Evolutionary conservation across 2,797 vertebrate genomes (phyloP).

Genomic region (Emys orbicularis): DNA sequence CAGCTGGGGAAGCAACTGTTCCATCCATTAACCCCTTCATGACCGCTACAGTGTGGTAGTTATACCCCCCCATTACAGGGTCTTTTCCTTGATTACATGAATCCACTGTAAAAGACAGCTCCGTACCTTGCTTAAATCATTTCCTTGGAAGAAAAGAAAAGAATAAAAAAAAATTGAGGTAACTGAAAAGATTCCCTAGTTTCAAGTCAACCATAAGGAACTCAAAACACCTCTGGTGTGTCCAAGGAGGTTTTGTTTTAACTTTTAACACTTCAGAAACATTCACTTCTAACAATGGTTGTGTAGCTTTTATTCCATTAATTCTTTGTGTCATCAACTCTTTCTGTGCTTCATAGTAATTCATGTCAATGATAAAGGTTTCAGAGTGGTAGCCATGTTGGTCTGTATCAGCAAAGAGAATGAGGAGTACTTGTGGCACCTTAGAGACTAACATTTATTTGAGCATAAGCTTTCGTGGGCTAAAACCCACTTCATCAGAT

Average conservation of each 20-base stretch:
- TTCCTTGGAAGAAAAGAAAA: background rate
- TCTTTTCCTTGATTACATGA: background rate
- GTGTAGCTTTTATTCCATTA: background rate
- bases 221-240: background rate
- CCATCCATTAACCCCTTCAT: background rate
- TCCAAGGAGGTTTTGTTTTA: background rate
- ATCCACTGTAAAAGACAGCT: background rate
- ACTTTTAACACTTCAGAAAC: background rate
- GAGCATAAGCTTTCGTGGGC: too few relatives aligned
- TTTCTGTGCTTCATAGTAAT: constrained; percentile 22
- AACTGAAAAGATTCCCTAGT: background rate
- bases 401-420: too few relatives aligned
- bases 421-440: too few relatives aligned
- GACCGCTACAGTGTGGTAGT: background rate
- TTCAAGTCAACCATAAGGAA: background rate
- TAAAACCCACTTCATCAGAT: too few relatives aligned
- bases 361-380: constrained; percentile 7
- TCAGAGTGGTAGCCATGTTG: too few relatives aligned
- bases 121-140: background rate
- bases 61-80: background rate
- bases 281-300: background rate
- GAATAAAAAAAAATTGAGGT: background rate
- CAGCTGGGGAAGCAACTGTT: background rate
- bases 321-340: background rate
- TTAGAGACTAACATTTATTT: too few relatives aligned